These are phyloP conservation scores for Arrhopalites spinosus DNA, from an alignment of 2,888 invertebrate species.

Conservation along the genomic window DNA sequence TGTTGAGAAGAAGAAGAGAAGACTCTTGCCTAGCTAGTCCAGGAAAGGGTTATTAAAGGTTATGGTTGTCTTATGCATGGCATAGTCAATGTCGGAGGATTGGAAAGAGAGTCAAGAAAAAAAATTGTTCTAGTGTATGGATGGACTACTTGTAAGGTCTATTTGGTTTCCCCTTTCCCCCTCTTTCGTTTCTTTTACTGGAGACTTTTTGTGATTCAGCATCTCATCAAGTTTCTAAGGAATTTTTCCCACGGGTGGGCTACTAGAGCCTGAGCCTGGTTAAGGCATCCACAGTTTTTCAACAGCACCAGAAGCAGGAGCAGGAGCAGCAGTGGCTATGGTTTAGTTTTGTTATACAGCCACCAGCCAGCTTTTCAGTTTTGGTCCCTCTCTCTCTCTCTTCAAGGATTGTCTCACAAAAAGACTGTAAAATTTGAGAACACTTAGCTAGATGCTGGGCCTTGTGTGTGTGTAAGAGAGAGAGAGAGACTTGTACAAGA, in stretches of 20 bases:
- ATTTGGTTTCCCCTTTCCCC: conserved; percentile 45
- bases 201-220: conserved; percentile 46
- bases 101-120: background rate
- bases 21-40: conserved; percentile 20
- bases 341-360: no score
- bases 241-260: conserved; percentile 56
- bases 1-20: conserved; percentile 22
- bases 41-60: conserved; percentile 45
- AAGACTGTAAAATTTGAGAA: conserved; percentile 39
- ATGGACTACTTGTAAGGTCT: conserved; percentile 38
- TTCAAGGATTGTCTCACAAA: conserved; percentile 44
- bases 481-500: background rate
- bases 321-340: no score
- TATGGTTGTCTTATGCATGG: conserved; percentile 33
- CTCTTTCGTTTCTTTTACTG: conserved; percentile 19
- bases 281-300: background rate
- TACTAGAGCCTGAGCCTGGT: conserved; percentile 28
- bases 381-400: conserved; percentile 9
- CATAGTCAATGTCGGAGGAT: background rate
- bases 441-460: conserved; percentile 19
- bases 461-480: conserved; percentile 5
- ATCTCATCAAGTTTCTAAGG: conserved; percentile 50
- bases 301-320: no score
- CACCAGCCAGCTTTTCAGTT: background rate
- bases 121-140: background rate